Percentiles rank a stretch among this genome's conserved stretches.
phyloP scores from a whole-genome alignment of 2,113 vertebrate genomes.

The Tonatia bakeri region DNA sequence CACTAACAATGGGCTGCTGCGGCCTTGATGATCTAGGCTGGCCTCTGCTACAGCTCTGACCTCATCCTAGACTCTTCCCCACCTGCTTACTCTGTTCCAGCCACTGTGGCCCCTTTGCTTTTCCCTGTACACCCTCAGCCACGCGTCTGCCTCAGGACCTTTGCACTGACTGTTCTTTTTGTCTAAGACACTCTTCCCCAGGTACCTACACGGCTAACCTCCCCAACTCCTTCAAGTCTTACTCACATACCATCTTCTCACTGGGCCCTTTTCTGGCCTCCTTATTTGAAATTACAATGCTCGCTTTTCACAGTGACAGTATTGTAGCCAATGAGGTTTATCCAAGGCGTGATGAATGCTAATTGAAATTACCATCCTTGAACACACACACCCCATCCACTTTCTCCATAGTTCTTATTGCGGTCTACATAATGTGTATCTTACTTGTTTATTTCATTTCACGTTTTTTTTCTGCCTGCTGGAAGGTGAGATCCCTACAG shows the following conservation, averaged over 20 bases:
- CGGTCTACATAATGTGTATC: too few relatives aligned
- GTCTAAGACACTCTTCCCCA: background rate
- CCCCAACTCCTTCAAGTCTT: background rate
- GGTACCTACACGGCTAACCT: background rate
- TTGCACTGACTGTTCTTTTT: background rate
- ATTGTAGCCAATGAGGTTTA: too few relatives aligned
- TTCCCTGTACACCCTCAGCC: too few relatives aligned
- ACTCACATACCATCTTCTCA: background rate
- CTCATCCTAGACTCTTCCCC: rapidly evolving
- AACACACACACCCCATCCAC: too few relatives aligned
- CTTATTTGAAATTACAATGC: background rate
- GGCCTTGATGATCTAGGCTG: background rate
- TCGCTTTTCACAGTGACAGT: too few relatives aligned
- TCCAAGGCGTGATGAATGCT: too few relatives aligned
- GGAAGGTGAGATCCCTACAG: background rate
- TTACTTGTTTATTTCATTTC: background rate
- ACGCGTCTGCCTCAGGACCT: background rate
- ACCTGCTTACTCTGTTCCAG: background rate
- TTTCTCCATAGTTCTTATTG: background rate
- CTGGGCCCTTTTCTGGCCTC: background rate
- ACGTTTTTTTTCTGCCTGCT: background rate
- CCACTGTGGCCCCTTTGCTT: background rate
- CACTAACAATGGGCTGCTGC: background rate
- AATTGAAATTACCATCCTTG: too few relatives aligned
- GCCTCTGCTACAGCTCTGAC: background rate